Conservation (phyloP, 2,888 invertebrate species). For the Phlogophora meticulosa region DNA sequence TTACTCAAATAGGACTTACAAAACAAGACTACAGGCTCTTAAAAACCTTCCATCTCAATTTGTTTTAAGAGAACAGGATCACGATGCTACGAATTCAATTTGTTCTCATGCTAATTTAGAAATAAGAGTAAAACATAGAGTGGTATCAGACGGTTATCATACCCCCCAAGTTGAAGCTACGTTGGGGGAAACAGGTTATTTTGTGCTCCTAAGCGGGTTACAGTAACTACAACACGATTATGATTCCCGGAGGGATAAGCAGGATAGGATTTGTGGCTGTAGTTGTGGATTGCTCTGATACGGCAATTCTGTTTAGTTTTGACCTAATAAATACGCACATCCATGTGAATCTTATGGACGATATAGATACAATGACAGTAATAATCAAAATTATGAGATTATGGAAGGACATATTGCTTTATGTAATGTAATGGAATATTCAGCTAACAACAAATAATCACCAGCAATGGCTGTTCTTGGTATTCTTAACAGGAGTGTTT, state of each 20-base stretch:
- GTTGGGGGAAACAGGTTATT: slow-evolving; percentile 65
- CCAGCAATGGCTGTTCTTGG: too few species aligned
- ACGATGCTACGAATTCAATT: slow-evolving; percentile 58
- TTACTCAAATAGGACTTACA: slow-evolving; percentile 14
- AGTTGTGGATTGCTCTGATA: slow-evolving; percentile 4
- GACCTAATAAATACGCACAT: background rate
- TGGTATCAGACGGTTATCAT: slow-evolving; percentile 62
- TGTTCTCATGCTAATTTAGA: slow-evolving; percentile 67
- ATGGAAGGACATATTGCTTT: too few species aligned
- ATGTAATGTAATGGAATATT: too few species aligned
- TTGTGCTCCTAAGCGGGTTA: slow-evolving; percentile 51
- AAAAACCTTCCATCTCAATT: slow-evolving; percentile 45
- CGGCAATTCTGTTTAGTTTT: background rate
- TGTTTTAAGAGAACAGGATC: slow-evolving; percentile 26
- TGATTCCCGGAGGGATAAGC: slow-evolving; percentile 49
- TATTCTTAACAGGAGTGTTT: too few species aligned
- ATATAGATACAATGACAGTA: background rate
- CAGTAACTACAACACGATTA: slow-evolving; percentile 54
- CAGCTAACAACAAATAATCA: too few species aligned
- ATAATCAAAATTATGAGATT: background rate
- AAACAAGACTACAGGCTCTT: slow-evolving; percentile 16
- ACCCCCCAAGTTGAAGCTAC: slow-evolving; percentile 63
- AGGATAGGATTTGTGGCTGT: slow-evolving; percentile 44
- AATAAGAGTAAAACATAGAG: slow-evolving; percentile 60
- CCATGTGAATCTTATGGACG: background rate